These are phyloP conservation scores for Choristoneura rosaceana DNA, from an alignment of 2,888 invertebrate species.

Conservation along the genomic window DNA sequence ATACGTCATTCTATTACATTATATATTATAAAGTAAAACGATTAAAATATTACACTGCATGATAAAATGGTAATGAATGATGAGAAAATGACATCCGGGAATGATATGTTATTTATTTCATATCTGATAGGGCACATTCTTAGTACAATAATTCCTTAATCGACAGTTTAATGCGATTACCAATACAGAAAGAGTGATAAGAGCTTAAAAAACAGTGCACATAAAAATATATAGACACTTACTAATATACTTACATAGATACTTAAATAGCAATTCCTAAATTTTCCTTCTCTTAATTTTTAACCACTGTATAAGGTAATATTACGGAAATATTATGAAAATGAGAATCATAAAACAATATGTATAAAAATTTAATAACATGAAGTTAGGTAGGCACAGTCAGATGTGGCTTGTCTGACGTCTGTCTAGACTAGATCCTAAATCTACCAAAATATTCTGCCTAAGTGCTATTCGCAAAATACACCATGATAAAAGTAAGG, in stretches of 20 bases:
- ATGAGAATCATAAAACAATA: too few species aligned
- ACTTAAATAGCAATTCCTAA: too few species aligned
- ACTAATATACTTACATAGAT: too few species aligned
- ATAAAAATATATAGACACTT: neutral
- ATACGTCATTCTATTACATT: neutral
- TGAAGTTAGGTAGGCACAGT: too few species aligned
- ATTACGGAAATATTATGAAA: too few species aligned
- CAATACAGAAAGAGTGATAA: neutral
- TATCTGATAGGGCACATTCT: neutral
- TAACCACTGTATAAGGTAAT: too few species aligned
- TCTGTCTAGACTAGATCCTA: too few species aligned
- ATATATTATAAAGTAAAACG: neutral
- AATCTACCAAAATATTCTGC: too few species aligned
- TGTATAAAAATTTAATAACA: too few species aligned
- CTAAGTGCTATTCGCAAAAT: neutral
- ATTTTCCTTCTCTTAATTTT: too few species aligned
- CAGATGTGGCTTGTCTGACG: too few species aligned
- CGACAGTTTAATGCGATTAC: neutral
- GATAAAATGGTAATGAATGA: neutral
- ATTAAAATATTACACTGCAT: neutral
- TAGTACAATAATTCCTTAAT: neutral
- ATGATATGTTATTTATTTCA: neutral
- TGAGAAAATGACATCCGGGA: conserved; percentile 1
- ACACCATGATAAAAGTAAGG: neutral
- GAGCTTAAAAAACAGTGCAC: neutral